phyloP scores from a whole-genome alignment of 1,140 invertebrate species.

The Wiebesia pumilae region DNA sequence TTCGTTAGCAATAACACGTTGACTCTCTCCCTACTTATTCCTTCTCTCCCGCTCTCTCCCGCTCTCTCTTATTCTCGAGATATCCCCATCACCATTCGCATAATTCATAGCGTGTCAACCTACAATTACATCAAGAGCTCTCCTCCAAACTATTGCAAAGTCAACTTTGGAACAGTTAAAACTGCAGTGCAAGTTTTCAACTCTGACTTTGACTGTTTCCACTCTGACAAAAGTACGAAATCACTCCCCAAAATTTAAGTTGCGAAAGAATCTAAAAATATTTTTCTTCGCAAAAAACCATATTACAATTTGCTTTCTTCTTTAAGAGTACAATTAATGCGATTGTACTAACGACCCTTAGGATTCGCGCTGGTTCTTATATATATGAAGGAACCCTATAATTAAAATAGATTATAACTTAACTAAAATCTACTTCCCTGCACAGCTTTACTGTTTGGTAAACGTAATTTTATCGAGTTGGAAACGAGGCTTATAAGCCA shows the following conservation, averaged over 20 bases:
- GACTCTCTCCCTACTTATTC: constrained; percentile 27
- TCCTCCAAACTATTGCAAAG: constrained; percentile 36
- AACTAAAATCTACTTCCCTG: background rate
- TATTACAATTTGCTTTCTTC: background rate
- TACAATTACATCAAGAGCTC: constrained; percentile 44
- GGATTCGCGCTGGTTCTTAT: background rate
- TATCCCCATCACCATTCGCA: constrained; percentile 39
- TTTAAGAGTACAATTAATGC: background rate
- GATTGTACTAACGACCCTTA: background rate
- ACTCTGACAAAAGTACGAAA: background rate
- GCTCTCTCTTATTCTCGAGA: constrained; percentile 21
- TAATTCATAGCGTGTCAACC: constrained; percentile 50
- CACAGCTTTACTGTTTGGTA: too few relatives aligned
- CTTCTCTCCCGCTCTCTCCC: background rate
- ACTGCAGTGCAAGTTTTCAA: constrained; percentile 30
- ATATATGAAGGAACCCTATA: background rate
- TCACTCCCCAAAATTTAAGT: background rate
- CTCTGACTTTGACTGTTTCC: constrained; percentile 13
- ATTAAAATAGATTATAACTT: background rate
- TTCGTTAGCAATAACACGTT: constrained; percentile 61
- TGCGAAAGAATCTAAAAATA: background rate
- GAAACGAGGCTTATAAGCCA: background rate
- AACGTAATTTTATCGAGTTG: background rate
- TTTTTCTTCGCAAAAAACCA: background rate
- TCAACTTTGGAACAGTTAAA: constrained; percentile 41